Base-by-base conservation (phyloP, 2,888 invertebrate genomes). In the Ptilodon capucinus region DNA sequence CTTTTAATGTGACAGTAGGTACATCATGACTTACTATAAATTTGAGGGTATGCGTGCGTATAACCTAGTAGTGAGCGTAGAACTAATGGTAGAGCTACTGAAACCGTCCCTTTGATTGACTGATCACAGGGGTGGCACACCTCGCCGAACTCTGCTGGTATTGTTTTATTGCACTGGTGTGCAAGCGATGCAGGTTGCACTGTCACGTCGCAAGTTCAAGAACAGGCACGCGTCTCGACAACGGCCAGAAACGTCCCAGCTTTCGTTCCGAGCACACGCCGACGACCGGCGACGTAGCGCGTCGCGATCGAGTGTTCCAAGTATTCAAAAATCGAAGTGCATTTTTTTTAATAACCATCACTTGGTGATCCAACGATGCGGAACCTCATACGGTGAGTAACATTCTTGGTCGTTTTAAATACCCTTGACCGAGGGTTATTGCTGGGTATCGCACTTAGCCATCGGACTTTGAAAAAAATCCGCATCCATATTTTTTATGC, bases 201-300 rank as follows among this genome's bases (percentile, higher is more conserved):
- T 11, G 84, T 66, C 76, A 72, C 70, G 72, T 71, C 69, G 65
- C 80, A 84, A 86, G 87, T 87, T 88, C 85, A 89, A 87, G 87
- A 82, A 71, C 78, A 76, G 73, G 67, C 74, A 74, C 76, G 66
- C 76, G 68, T 54, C 71, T 53, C 62, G 46, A 48, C 50, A 54
- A 48, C 68, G 51, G 60, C 57, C 88, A 89, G 81, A 87, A 79
- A 72, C 75, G 78, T 65, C 76, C 75, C 71, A 74, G 82, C 79
- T 82, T 76, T 79, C 78, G 76, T 59, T 60, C 68, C 53, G 76
- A 71, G 58, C 76, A 76, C 80, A 83, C 86, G 85, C 71, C 66
- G 48, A 53, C 60, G 14, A 6, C 4, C 69, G 68, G 58, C 54
- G 57, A 57, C 56, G 48, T 51, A 60, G 63, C 60, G 54, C 48